A percentile compares a stretch with the other conserved stretches of the same genome.
phyloP scores from a whole-genome alignment of 2,888 invertebrate genomes.

The Netelia fuscicornis region DNA sequence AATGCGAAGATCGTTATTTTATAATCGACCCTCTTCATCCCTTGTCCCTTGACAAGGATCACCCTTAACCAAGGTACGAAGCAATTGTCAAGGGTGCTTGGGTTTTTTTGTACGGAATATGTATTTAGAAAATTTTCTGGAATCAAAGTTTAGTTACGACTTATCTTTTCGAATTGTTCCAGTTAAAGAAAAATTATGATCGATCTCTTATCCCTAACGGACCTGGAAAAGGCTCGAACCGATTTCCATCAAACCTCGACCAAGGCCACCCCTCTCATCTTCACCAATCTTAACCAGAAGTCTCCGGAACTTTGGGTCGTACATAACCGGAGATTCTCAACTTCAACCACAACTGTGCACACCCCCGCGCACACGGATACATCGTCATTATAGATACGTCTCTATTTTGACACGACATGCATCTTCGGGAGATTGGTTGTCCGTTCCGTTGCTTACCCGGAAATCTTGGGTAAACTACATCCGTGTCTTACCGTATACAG shows the following conservation, averaged over 20 bases:
- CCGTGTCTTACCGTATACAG: conserved; percentile 52
- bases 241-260: not conserved
- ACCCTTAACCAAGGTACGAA: not conserved
- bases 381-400: conserved; percentile 21
- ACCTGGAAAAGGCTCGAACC: too few species aligned
- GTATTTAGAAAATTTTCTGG: not conserved
- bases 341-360: not conserved
- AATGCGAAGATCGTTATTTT: conserved; percentile 47
- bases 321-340: conserved; percentile 41
- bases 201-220: too few species aligned
- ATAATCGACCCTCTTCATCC: conserved; percentile 16
- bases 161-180: not conserved
- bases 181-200: not conserved
- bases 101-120: not conserved
- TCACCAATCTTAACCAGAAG: conserved; percentile 13
- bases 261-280: not conserved
- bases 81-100: not conserved
- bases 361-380: not conserved
- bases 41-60: not conserved
- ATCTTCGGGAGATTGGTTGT: conserved; percentile 71
- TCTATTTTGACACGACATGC: conserved; percentile 42
- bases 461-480: conserved; percentile 66
- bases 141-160: not conserved
- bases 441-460: conserved; percentile 58
- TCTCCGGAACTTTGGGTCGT: conserved; percentile 30